Percentiles rank a stretch among this genome's conserved stretches.
phyloP scores from a whole-genome alignment of 2,888 invertebrate genomes.

The Lysandra coridon region DNA sequence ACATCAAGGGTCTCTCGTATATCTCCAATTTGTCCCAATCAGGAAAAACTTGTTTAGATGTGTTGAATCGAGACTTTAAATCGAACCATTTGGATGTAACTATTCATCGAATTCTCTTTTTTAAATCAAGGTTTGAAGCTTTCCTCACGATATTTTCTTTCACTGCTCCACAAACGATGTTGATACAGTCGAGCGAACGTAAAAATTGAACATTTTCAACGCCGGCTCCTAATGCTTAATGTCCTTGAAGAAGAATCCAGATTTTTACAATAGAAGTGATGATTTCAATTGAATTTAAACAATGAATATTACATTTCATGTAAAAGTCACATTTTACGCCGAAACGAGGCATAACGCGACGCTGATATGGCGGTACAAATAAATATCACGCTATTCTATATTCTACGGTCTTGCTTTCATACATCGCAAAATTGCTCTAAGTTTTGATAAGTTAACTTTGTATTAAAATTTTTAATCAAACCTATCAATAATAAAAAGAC shows the following conservation, averaged over 20 bases:
- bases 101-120: neutral
- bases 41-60: neutral
- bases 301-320: neutral
- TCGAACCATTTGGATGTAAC: neutral
- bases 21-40: neutral
- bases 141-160: conserved; percentile 1
- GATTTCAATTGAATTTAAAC: neutral
- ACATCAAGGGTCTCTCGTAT: neutral
- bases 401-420: neutral
- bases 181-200: conserved; percentile 8
- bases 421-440: neutral
- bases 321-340: neutral
- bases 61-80: neutral
- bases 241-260: neutral
- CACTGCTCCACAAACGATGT: neutral
- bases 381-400: no score
- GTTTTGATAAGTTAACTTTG: neutral
- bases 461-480: neutral
- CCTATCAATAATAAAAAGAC: neutral
- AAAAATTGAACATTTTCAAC: neutral
- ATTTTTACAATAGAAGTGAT: neutral
- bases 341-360: no score
- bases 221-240: neutral
- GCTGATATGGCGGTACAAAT: no score
- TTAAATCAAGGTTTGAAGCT: conserved; percentile 15